Conservation (phyloP, 92 coral and sea anemone genomes). For the Epizoanthus ramosus region DNA sequence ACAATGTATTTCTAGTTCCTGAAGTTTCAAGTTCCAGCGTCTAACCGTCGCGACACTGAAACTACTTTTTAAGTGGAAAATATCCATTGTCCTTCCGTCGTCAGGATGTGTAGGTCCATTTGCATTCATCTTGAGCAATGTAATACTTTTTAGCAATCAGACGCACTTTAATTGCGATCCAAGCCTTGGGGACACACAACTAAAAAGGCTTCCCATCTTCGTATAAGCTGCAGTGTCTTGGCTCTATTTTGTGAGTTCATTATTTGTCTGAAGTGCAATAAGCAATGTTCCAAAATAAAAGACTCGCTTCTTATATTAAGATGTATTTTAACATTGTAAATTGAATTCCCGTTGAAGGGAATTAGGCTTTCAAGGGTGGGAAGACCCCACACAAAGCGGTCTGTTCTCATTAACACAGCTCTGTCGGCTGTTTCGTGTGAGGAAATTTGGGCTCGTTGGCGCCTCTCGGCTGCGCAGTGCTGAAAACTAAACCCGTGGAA, state of each 20-base stretch:
- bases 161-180: not conserved
- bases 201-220: not conserved
- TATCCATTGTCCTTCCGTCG: constrained; percentile 28
- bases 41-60: constrained; percentile 34
- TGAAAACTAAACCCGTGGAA: constrained; percentile 27
- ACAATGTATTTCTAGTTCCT: constrained; percentile 25
- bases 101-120: constrained; percentile 12
- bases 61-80: constrained; percentile 31
- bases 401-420: constrained; percentile 11
- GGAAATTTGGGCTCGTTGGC: not conserved
- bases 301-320: not conserved
- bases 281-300: not conserved
- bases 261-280: not conserved
- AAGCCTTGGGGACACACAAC: not conserved
- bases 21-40: constrained; percentile 39
- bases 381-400: constrained; percentile 41
- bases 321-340: not conserved
- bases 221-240: too few relatives aligned
- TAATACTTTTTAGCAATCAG: constrained; percentile 36
- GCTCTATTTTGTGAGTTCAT: not conserved
- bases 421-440: constrained; percentile 11
- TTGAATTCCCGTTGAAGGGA: not conserved
- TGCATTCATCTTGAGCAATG: constrained; percentile 26
- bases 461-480: constrained; percentile 18
- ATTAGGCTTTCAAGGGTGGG: not conserved